Base-by-base conservation (phyloP, 1,140 invertebrate genomes). In the Platorchestia sp. region DNA sequence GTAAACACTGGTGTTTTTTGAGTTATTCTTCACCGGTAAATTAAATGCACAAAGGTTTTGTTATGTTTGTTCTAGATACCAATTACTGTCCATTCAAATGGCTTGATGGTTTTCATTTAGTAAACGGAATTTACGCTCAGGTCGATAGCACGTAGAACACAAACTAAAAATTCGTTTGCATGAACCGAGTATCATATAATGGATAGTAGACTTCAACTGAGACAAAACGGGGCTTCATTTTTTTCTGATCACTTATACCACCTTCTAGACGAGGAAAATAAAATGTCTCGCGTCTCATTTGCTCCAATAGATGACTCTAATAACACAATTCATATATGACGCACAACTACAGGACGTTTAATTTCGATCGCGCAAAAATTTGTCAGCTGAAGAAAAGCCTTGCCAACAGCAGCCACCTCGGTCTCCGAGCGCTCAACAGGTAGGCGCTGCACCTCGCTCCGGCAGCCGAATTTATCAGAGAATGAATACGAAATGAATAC, bases 361-460 rank as follows among this genome's bases (percentile, higher is more conserved):
- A 51, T 10, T n/a, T 51, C 47, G 27, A 36, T 10, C 59, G 7
- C 59, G 36, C 1, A 36, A 75, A 75, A 75, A 7, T 22, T 75
- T 36, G 59, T 75, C 59, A 75, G 59, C 59, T 75, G 27, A 10
- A 36, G 1, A 3, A 10, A 3, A 75, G 59, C 59, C 59, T 75
- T 36, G 59, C 59, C 59, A 22, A 1, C 59, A 75, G 59, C 59
- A 75, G 59, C 36, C 59, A 36, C 59, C 59, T 75, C 59, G 27
- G 59, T 36, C 59, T 19, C 59, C 87, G 87, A 89, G 87, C 87
- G 87, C 87, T 89, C 87, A 89, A 89, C 87, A 89, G 87, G 87
- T 89, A 42, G 87, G 87, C 59, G 59, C 10, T 22, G 59, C 59
- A 14, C 59, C 59, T 10, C 59, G 59, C 59, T 75, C 7, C 59